These are phyloP conservation scores for Xestia rhomboidea DNA, from an alignment of 2,888 invertebrate species.

Conservation along the genomic window DNA sequence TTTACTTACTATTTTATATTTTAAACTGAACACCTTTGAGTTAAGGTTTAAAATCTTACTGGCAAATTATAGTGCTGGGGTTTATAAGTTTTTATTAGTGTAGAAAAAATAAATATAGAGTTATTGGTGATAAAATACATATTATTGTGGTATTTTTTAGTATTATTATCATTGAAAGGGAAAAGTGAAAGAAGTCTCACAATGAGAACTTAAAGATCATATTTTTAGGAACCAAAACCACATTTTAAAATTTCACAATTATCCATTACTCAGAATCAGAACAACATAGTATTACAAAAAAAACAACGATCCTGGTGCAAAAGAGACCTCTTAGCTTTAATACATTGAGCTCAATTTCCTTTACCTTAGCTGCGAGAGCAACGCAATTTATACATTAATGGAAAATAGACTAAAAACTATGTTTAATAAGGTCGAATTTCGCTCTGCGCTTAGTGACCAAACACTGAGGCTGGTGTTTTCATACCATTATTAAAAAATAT, in stretches of 20 bases:
- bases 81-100: not conserved
- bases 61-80: slow-evolving; percentile 18
- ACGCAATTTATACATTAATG: slow-evolving; percentile 66
- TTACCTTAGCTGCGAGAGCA: slow-evolving; percentile 59
- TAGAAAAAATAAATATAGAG: not conserved
- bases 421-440: slow-evolving; percentile 73
- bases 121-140: not conserved
- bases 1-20: slow-evolving; percentile 50
- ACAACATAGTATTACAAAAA: slow-evolving; percentile 37
- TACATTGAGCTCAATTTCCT: slow-evolving; percentile 73
- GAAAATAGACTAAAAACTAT: slow-evolving; percentile 68
- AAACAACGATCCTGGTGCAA: slow-evolving; percentile 51
- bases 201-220: not conserved
- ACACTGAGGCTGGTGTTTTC: slow-evolving; percentile 57
- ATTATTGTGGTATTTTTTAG: not conserved
- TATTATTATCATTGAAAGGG: not conserved
- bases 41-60: slow-evolving; percentile 37
- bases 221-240: slow-evolving; percentile 12
- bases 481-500: slow-evolving; percentile 6
- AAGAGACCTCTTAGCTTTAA: slow-evolving; percentile 68
- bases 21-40: slow-evolving; percentile 45
- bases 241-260: not conserved
- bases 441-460: slow-evolving; percentile 60
- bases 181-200: not conserved
- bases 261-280: slow-evolving; percentile 36